Base-by-base conservation (phyloP, 2,113 vertebrate species). In the Notarius lentiginosus region DNA sequence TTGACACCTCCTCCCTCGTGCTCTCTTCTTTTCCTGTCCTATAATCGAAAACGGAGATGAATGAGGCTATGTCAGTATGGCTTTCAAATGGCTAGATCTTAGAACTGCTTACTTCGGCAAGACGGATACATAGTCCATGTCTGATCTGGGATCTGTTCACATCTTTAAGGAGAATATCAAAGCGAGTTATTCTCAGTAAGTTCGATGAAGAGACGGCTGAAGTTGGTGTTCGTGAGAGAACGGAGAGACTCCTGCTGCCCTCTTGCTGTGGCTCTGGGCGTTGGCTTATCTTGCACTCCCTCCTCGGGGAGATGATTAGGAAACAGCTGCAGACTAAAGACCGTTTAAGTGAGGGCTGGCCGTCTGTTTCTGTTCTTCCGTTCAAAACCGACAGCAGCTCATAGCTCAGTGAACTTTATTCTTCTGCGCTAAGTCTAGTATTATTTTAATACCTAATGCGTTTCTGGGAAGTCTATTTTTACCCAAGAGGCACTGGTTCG, bases 251-350 rank as follows among this genome's bases (percentile, higher is more conserved):
- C 30, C 58, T 83, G 86, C 84, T 87, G 89, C 89, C 89, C 84
- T 88, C 89, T 90, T 65, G 68, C 87, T 88, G 84, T 86, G 85
- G 87, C 76, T 84, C 53, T 60, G 53, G 79, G 83, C 30, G 72
- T 77, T 79, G 63, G 61, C 65, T 77, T 66, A 22, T 68, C 30
- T 66, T 60, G 75, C 73, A 24, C 83, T 68, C 41, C 79, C 68
- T 82, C 86, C 86, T 63, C 68, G 14, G 79, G 68, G 66, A 87
- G 79, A 63, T 75, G 68, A 83, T 87, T 87, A 83, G 80, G 86
- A 83, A 87, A 83, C 86, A 87, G 86, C 86, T 87, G 81, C 80
- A 87, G 86, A 77, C 30, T 77, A 49, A 87, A 55, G 80, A 77
- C 86, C 58, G 68, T 87, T 87, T 82, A 83, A 82, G 68, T 63